Conservation (phyloP, 2,797 vertebrate species). For the Serranus cabrilla region DNA sequence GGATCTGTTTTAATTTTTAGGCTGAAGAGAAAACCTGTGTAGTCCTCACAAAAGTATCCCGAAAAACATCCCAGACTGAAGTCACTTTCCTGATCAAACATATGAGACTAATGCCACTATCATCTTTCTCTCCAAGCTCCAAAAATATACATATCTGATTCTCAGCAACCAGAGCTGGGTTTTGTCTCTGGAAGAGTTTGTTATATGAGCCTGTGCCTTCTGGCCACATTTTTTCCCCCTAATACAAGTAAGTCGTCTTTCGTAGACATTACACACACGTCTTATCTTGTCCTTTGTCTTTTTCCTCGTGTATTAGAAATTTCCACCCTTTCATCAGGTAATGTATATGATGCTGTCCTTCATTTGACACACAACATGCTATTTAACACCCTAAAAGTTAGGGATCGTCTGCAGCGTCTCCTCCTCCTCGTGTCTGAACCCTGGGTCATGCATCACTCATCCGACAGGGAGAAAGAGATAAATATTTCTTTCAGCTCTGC, state of each 20-base stretch:
- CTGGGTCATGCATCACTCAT: conserved; percentile 79
- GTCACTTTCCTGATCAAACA: conserved; percentile 66
- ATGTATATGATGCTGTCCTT: conserved; percentile 66
- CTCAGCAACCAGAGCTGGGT: conserved; percentile 73
- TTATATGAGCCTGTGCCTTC: conserved; percentile 70
- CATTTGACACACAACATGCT: conserved; percentile 73
- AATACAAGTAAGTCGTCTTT: conserved; percentile 52
- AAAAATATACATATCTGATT: conserved; percentile 81
- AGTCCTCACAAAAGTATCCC: conserved; percentile 40
- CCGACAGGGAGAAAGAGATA: conserved; percentile 72
- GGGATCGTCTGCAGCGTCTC: conserved; percentile 59
- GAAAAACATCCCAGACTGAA: conserved; percentile 58
- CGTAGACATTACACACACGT: conserved; percentile 58
- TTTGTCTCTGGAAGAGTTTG: conserved; percentile 71
- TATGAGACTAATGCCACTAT: conserved; percentile 69
- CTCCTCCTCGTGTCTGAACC: conserved; percentile 65
- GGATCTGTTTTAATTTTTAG: conserved; percentile 10
- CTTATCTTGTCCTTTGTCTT: conserved; percentile 72
- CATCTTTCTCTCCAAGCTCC: conserved; percentile 70
- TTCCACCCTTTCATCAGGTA: conserved; percentile 53
- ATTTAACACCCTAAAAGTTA: conserved; percentile 74
- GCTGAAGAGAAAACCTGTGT: conserved; percentile 27
- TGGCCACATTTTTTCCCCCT: conserved; percentile 60
- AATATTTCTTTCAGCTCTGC: conserved; percentile 83
- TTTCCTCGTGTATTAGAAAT: conserved; percentile 57